These are phyloP conservation scores for Arizona elegans DNA, from an alignment of 2,113 vertebrate species.

Conservation along the genomic window DNA sequence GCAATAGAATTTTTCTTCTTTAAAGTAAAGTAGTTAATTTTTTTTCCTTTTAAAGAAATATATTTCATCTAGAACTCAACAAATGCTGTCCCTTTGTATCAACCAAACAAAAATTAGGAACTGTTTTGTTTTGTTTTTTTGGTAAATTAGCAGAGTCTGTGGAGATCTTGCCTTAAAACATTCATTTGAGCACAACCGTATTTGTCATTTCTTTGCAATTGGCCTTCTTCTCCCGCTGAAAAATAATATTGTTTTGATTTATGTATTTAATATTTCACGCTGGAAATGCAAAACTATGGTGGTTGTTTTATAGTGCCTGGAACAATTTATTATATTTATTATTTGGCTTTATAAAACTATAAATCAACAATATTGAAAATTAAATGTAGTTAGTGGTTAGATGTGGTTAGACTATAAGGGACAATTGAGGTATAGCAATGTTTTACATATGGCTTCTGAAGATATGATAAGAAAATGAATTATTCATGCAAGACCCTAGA, in stretches of 20 bases:
- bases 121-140: conserved; percentile 22
- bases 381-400: conserved; percentile 69
- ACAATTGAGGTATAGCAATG: conserved; percentile 70
- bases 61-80: conserved; percentile 32
- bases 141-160: conserved; percentile 50
- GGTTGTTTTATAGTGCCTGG: conserved; percentile 78
- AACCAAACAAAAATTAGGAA: background rate
- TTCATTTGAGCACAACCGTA: conserved; percentile 85
- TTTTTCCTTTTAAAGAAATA: conserved; percentile 34
- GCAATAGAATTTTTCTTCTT: conserved; percentile 13
- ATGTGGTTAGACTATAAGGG: conserved; percentile 57
- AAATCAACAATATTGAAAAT: conserved; percentile 85
- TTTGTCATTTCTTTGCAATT: conserved; percentile 82
- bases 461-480: conserved; percentile 79
- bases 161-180: conserved; percentile 70
- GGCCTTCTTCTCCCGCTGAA: conserved; percentile 74
- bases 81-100: conserved; percentile 45
- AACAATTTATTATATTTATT: conserved; percentile 93
- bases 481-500: conserved; percentile 72
- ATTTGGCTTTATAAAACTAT: conserved; percentile 89
- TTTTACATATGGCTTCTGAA: conserved; percentile 78
- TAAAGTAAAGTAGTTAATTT: conserved; percentile 32
- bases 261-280: conserved; percentile 95
- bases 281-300: conserved; percentile 82
- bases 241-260: conserved; percentile 89